Evolutionary conservation across 2,797 vertebrate genomes (phyloP).

Genomic region (Gymnocypris eckloni): DNA sequence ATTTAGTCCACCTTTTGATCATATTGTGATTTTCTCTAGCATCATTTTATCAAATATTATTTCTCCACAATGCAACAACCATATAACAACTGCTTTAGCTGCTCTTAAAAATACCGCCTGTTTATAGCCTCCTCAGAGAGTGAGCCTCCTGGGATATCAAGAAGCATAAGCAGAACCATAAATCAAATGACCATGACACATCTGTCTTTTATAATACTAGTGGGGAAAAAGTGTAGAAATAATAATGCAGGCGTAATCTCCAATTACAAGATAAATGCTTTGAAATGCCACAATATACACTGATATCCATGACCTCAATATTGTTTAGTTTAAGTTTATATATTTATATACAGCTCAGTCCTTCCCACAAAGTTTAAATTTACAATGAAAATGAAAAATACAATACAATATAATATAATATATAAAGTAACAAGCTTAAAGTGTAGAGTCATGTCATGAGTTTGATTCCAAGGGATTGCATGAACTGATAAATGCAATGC

Average conservation of each 20-base stretch:
- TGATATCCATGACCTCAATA: not conserved
- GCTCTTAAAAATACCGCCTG: conserved; percentile 78
- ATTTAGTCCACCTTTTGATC: not conserved
- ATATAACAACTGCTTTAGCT: conserved; percentile 77
- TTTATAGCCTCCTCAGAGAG: conserved; percentile 69
- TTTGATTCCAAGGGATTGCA: not conserved
- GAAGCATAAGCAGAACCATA: conserved; percentile 67
- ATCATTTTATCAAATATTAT: conserved; percentile 75
- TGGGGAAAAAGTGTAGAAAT: not conserved
- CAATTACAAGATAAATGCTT: not conserved
- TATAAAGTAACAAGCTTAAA: not conserved
- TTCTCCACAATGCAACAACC: conserved; percentile 75
- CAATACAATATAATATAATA: not conserved
- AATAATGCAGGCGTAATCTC: not conserved
- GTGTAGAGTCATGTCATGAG: not conserved
- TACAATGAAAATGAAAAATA: not conserved
- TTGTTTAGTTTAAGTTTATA: not conserved
- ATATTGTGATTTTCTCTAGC: conserved; percentile 43
- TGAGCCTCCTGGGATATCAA: conserved; percentile 65
- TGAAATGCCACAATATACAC: not conserved
- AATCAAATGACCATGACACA: conserved; percentile 69
- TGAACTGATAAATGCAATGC: not conserved
- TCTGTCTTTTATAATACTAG: conserved; percentile 70
- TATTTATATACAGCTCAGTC: not conserved
- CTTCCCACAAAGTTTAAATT: not conserved